phyloP scores from a whole-genome alignment of 2,113 vertebrate genomes.

The Halichoeres trimaculatus region DNA sequence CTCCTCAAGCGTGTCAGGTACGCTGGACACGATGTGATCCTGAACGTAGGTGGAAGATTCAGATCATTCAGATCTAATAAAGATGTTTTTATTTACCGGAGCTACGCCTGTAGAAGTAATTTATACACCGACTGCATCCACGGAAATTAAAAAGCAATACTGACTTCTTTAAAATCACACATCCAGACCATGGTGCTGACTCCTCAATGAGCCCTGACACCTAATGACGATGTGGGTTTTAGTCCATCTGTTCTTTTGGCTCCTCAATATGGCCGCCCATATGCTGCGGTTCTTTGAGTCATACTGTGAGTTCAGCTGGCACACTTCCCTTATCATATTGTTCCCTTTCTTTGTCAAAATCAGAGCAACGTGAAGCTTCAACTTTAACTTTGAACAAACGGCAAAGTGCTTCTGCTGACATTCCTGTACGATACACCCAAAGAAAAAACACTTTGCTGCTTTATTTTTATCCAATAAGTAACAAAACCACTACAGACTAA shows the following conservation, averaged over 20 bases:
- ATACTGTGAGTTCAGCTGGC: conserved; percentile 47
- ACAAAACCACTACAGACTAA: neutral
- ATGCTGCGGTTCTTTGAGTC: conserved; percentile 33
- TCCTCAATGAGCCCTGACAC: conserved; percentile 40
- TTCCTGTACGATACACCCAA: neutral
- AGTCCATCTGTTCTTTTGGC: conserved; percentile 66
- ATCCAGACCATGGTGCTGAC: conserved; percentile 9
- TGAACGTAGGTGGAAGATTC: neutral
- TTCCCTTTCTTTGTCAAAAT: conserved; percentile 9
- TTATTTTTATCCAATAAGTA: neutral
- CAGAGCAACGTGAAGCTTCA: neutral
- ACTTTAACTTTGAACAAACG: neutral
- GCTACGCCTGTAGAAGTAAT: no score
- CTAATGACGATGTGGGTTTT: conserved; percentile 29
- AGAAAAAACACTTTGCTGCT: neutral
- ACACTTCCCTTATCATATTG: conserved; percentile 24
- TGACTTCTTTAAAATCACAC: conserved; percentile 20
- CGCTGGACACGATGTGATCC: neutral
- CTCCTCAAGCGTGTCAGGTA: neutral
- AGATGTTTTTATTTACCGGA: neutral
- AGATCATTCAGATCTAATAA: neutral
- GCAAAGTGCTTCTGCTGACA: neutral
- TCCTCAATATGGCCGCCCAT: conserved; percentile 53
- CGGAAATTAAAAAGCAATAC: conserved; percentile 14
- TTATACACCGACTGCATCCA: neutral